phyloP scores from a whole-genome alignment of 2,113 vertebrate species.

The Indri indri region DNA sequence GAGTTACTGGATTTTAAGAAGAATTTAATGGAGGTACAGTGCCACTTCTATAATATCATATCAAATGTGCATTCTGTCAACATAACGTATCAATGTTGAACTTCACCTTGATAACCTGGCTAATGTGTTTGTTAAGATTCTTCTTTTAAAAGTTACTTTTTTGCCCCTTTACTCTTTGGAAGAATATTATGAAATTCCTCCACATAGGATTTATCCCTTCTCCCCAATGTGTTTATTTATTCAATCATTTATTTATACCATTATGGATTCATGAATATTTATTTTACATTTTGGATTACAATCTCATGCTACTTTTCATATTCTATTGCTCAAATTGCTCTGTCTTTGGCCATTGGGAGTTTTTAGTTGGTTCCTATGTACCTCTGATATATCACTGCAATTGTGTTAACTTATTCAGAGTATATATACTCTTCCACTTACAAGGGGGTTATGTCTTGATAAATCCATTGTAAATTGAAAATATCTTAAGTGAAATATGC shows the following conservation, averaged over 20 bases:
- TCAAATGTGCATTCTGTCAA: no score
- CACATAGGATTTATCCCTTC: no score
- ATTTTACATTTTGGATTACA: neutral
- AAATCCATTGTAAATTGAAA: neutral
- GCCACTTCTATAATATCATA: no score
- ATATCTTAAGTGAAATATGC: neutral
- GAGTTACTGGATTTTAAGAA: no score
- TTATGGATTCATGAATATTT: neutral
- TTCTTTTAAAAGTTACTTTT: no score
- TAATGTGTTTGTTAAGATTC: no score
- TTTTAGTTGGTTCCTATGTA: neutral
- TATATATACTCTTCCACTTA: neutral
- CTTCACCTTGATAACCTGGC: no score
- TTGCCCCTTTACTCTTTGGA: no score
- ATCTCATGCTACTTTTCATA: neutral
- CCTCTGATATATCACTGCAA: neutral
- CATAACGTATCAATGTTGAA: no score
- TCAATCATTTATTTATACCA: neutral
- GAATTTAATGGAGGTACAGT: no score
- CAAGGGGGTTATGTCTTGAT: neutral
- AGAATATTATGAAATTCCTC: neutral
- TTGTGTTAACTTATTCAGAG: neutral
- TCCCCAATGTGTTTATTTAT: neutral
- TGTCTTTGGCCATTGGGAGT: neutral
- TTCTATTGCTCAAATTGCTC: neutral